Evolutionary conservation across 2,113 vertebrate species (phyloP).

Genomic region (Phrynosoma blainvillii): DNA sequence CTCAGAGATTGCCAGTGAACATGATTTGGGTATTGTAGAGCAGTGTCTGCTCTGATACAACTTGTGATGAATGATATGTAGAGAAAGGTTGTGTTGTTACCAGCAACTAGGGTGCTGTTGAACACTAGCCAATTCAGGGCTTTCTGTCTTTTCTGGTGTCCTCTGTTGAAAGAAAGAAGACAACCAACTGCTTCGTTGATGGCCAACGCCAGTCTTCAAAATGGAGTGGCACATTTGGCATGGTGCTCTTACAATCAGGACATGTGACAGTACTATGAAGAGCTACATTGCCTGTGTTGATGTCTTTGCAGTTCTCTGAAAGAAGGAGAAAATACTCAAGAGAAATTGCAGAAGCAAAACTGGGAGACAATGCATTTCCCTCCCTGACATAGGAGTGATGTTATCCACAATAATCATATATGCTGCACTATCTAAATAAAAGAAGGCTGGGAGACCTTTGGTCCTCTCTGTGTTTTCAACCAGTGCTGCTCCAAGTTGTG

Average conservation of each 20-base stretch:
- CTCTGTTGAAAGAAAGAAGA: not conserved
- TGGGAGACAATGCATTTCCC: slow-evolving; percentile 3
- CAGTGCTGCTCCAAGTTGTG: too few relatives aligned
- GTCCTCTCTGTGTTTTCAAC: too few relatives aligned
- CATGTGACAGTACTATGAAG: not conserved
- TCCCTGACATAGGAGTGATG: not conserved
- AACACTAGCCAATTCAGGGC: slow-evolving; percentile 48
- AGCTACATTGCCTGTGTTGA: fast-evolving
- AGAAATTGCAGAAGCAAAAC: not conserved
- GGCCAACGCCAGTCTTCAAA: not conserved
- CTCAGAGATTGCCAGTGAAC: slow-evolving; percentile 48
- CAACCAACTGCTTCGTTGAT: not conserved
- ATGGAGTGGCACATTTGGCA: not conserved
- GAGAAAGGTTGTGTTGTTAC: slow-evolving; percentile 53
- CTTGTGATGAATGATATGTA: slow-evolving; percentile 40
- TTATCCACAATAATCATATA: slow-evolving; percentile 42
- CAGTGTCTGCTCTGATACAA: slow-evolving; percentile 54
- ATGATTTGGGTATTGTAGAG: slow-evolving; percentile 7
- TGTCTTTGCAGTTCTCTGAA: not conserved
- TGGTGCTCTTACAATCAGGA: not conserved
- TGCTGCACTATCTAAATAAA: slow-evolving; percentile 62
- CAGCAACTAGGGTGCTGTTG: slow-evolving; percentile 69
- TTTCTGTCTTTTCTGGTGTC: slow-evolving; percentile 61
- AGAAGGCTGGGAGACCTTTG: not conserved
- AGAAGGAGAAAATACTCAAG: slow-evolving; percentile 9